Base-by-base conservation (phyloP, 2,113 vertebrate species). In the Hippocampus guttulatus region DNA sequence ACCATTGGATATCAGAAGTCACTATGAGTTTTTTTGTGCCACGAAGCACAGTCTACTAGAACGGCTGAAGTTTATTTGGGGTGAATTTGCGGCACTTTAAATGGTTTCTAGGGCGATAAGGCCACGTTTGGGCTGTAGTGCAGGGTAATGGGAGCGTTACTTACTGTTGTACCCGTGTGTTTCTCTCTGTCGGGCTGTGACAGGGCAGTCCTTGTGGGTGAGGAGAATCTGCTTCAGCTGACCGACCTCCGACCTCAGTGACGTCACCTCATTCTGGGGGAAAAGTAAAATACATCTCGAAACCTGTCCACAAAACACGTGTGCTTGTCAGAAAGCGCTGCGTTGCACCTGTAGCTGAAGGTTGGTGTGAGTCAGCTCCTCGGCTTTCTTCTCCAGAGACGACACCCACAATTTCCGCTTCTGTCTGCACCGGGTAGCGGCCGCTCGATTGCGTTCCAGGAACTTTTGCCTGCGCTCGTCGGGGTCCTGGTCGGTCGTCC, bases 381-480 rank as follows among this genome's bases (percentile, higher is more conserved):
- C 97, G 60, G 97, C 97, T 91, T 99, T 99, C 93, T 96, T 99
- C 93, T 99, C 97, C 94, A 99, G 91, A 75, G 97, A 97, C 83
- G 93, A 94, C 94, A 98, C 97, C 97, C 97, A 99, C 90, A 98
- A 89, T 90, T 99, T 99, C 92, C 97, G 96, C 91, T 99, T 99
- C 94, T 98, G 97, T 87, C 97, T 93, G 92, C 97, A 99, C 80
- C 97, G 95, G 1, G 97, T 97, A 79, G 97, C 97, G 1, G 97
- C 97, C 0, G 97, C 97, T 83, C 97, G 91, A 87, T 99, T 98
- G 68, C 97, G 93, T 89, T 98, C 96, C 87, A 99, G 93, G 91
- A 99, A 99, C 92, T 98, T 98, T 89, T 95, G 90, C 85, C 97
- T 88, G 89, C 97, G 94, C 84, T 98, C 95, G 2, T 99, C 97